Evolutionary conservation across 2,113 vertebrate genomes (phyloP).

Genomic region (Paracanthobrama guichenoti): DNA sequence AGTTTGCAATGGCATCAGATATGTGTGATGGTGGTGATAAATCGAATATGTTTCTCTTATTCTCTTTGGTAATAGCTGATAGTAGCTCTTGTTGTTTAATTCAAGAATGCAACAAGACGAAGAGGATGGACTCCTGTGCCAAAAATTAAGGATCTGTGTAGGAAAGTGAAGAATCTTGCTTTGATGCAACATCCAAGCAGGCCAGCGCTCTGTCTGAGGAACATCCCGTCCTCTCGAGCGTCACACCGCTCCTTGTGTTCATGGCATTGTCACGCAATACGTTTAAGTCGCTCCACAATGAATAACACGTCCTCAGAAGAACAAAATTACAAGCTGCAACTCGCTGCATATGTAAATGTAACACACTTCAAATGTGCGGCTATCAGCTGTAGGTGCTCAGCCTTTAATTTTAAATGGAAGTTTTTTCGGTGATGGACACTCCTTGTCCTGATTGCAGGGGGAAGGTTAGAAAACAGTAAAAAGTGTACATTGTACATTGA

Average conservation of each 20-base stretch:
- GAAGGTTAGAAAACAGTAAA: constrained; percentile 39
- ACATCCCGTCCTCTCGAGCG: constrained; percentile 19
- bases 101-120: constrained; percentile 32
- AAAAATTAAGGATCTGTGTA: background rate
- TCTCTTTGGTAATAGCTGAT: constrained; percentile 58
- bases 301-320: constrained; percentile 35
- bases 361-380: constrained; percentile 38
- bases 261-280: constrained; percentile 42
- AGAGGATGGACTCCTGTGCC: constrained; percentile 31
- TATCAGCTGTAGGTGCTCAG: constrained; percentile 16
- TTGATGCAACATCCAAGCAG: background rate
- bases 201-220: constrained; percentile 1
- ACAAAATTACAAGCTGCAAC: constrained; percentile 38
- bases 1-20: constrained; percentile 44
- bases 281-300: constrained; percentile 37
- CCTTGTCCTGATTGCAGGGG: background rate
- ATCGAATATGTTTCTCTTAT: constrained; percentile 27
- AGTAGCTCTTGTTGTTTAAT: constrained; percentile 43
- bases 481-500: constrained; percentile 45
- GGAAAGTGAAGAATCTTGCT: constrained; percentile 18
- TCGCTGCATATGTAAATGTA: constrained; percentile 32
- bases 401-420: constrained; percentile 7
- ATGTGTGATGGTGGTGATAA: constrained; percentile 19
- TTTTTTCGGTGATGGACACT: background rate
- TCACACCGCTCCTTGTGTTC: constrained; percentile 39